A percentile compares a stretch with the other conserved stretches of the same genome.
phyloP scores from a whole-genome alignment of 2,888 invertebrate species.

The Thymelicus lineola region DNA sequence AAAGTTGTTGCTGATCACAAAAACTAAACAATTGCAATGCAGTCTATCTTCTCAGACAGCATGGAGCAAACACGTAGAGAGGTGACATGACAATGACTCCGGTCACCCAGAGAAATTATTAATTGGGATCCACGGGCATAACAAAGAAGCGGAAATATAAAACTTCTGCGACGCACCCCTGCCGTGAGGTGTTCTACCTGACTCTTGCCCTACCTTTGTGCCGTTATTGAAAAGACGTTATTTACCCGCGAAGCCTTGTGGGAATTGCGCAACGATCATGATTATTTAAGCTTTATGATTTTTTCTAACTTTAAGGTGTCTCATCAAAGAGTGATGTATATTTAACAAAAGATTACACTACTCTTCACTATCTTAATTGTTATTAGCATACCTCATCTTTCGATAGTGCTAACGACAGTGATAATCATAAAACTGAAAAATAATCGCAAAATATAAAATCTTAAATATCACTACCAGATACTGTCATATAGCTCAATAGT shows the following conservation, averaged over 20 bases:
- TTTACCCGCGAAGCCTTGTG: constrained; percentile 79
- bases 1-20: constrained; percentile 78
- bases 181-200: constrained; percentile 80
- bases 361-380: neutral
- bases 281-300: constrained; percentile 37
- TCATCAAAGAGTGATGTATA: neutral
- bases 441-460: neutral
- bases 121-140: constrained; percentile 73
- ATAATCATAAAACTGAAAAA: neutral
- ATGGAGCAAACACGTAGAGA: constrained; percentile 64
- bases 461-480: neutral
- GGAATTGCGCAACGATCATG: constrained; percentile 80
- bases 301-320: neutral
- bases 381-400: neutral
- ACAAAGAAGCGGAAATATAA: constrained; percentile 86
- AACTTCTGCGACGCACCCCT: constrained; percentile 79
- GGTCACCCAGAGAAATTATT: constrained; percentile 84
- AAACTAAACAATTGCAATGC: constrained; percentile 74
- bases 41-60: constrained; percentile 80
- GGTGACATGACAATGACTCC: constrained; percentile 75
- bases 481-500: neutral
- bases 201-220: constrained; percentile 83
- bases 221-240: constrained; percentile 75
- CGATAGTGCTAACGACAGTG: too few species aligned
- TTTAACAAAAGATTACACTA: neutral